Evolutionary conservation across 2,113 vertebrate species (phyloP), one percentile per base, ranked within the genome.

Genomic region (Aegotheles bennettii): DNA sequence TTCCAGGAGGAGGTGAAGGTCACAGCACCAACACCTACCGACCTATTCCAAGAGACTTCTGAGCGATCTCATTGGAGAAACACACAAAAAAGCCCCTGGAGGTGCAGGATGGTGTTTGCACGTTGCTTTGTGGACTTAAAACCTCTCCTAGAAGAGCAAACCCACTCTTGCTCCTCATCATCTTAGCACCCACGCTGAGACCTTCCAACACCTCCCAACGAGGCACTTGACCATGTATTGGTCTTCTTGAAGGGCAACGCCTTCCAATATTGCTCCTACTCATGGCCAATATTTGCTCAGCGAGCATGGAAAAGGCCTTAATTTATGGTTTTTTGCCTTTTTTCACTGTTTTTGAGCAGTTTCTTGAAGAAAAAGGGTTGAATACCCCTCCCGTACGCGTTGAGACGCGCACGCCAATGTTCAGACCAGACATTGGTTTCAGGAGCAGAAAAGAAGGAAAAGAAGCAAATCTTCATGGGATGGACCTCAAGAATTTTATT

Each of bases 141-240:
- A 4, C 18, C 25, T 31, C 29, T 81, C 63, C 63, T 31, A 7
- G 4, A 19, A 43, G 64, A 85, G 31, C 43, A 59, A 63, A 36
- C 35, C 9, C 31, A 10, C 11, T 18, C 64, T 38, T 21, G 26
- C 23, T 68, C 65, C 35, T 1, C 0, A 0, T 54, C 81, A 11
- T 15, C 73, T 50, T 23, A 57, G 74, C 42, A 5, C 0, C 0
- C 35, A 7, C 0, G 2, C 5, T 1, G 1, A 51, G 73, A 33
- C 15, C 29, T 16, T 61, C 60, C 48, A 24, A 28, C 11, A 2
- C n/a, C 68, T 68, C 35, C 36, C 40, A 56, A 26, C 4, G 5
- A 28, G 11, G 35, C 68, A 28, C 3, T 1, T 2, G 47, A 8
- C 6, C 12, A 4, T 6, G 4, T 10, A 5, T 10, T 14, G 16